These are phyloP conservation scores for Alauda arvensis DNA, from an alignment of 2,797 vertebrate genomes.

Conservation along the genomic window DNA sequence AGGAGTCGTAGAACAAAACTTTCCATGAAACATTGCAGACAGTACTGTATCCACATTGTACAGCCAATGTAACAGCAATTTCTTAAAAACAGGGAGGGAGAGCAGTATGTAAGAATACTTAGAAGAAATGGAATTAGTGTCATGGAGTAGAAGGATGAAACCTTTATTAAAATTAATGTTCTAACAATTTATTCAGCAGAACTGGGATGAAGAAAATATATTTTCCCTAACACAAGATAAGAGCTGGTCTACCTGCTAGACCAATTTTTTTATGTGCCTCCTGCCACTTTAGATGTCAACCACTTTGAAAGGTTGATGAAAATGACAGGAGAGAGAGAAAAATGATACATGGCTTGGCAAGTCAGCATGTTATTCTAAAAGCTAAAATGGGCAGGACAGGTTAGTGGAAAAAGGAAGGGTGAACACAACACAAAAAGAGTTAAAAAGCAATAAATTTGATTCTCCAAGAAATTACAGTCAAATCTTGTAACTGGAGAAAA, in stretches of 20 bases:
- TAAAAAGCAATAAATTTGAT: neutral
- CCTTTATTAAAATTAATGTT: neutral
- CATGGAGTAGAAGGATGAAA: neutral
- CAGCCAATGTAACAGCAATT: neutral
- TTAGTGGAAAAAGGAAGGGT: neutral
- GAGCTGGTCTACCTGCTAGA: neutral
- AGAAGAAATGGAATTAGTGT: neutral
- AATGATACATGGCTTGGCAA: neutral
- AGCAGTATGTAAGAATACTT: neutral
- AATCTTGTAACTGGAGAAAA: neutral
- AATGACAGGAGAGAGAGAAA: neutral
- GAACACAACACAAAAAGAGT: neutral
- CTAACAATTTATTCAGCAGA: neutral
- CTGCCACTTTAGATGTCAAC: neutral
- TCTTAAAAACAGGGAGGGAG: neutral
- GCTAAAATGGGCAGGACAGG: neutral
- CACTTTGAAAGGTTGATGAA: neutral
- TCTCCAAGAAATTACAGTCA: neutral
- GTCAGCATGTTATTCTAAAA: neutral
- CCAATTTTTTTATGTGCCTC: neutral
- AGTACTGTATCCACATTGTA: fast-evolving
- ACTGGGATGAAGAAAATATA: neutral
- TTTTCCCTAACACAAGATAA: neutral
- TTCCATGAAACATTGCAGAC: neutral
- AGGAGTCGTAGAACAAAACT: neutral